Base-by-base conservation (phyloP, 2,888 invertebrate genomes). In the Microdon myrmicae region DNA sequence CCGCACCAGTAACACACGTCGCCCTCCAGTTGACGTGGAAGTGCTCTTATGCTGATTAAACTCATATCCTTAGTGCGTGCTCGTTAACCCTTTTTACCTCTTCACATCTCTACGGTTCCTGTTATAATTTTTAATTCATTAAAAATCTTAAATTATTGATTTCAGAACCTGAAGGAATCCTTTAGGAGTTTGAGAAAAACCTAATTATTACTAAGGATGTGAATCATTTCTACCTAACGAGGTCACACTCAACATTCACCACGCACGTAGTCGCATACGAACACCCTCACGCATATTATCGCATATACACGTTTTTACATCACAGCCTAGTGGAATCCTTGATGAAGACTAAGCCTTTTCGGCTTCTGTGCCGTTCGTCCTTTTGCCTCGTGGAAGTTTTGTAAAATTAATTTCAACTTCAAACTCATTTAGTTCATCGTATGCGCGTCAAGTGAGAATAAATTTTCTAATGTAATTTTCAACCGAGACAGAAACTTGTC, bases 351-450 rank as follows among this genome's bases (percentile, higher is more conserved):
- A n/a, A n/a, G n/a, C n/a, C n/a, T 56, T 45, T 45, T 14, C 39
- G 12, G 23, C 16, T 51, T 51, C 37, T 20, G 43, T 32, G 13
- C 12, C 43, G 17, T 25, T 9, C 26, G 41, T 28, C 64, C 58
- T 47, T 43, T 44, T 39, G 23, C 20, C 29, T 44, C 22, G 39
- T 31, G 51, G 45, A 64, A 64, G 47, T 72, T 74, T 72, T 37
- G 43, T 55, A 45, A 71, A 73, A 72, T 71, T 71, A 73, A 72
- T 73, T 64, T 73, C 71, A 70, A 72, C 67, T 70, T 70, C 71
- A 72, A 72, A 72, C 71, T 71, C 70, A 71, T 72, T 72, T 71
- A 72, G 68, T 64, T 45, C 23, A 26, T 45, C 29, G 39, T n/a
- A n/a, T 64, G 43, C 47, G 51, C 47, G 51, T 64, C 53, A 60